A percentile compares a stretch with the other conserved stretches of the same genome.
Conservation (phyloP, 2,113 vertebrate species). For the Saguinus midas region DNA sequence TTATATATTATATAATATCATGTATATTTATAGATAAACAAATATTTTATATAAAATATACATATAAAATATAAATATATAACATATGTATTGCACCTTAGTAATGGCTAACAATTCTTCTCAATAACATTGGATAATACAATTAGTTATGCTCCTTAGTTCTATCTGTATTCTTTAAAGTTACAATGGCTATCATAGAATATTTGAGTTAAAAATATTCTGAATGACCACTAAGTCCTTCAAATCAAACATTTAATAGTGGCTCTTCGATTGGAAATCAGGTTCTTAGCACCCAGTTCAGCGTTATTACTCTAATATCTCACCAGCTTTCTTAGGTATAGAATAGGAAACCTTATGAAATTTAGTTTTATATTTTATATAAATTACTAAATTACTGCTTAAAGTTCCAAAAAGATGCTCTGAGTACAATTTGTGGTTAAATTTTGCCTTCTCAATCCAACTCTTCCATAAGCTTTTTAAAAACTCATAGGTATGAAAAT, state of each 20-base stretch:
- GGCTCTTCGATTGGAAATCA: neutral
- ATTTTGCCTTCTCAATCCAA: neutral
- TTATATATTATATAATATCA: too few relatives aligned
- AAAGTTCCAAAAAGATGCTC: neutral
- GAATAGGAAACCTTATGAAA: neutral
- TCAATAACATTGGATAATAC: neutral
- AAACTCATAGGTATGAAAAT: neutral
- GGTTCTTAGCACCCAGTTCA: neutral
- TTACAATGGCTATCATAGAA: neutral
- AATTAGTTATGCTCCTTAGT: neutral
- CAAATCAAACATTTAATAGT: neutral
- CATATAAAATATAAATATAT: too few relatives aligned
- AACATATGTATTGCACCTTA: neutral
- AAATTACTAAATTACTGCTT: neutral
- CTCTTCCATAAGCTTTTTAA: neutral
- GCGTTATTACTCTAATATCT: neutral
- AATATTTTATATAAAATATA: too few relatives aligned
- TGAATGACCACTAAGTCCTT: neutral
- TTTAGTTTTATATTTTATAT: neutral
- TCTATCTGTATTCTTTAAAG: neutral
- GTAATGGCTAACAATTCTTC: neutral
- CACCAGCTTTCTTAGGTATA: neutral
- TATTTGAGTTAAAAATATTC: neutral
- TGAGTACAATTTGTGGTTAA: neutral
- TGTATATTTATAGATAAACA: too few relatives aligned